These are phyloP conservation scores for Crossaster papposus DNA, from an alignment of 53 echinoderm and acorn worm species.

Conservation along the genomic window DNA sequence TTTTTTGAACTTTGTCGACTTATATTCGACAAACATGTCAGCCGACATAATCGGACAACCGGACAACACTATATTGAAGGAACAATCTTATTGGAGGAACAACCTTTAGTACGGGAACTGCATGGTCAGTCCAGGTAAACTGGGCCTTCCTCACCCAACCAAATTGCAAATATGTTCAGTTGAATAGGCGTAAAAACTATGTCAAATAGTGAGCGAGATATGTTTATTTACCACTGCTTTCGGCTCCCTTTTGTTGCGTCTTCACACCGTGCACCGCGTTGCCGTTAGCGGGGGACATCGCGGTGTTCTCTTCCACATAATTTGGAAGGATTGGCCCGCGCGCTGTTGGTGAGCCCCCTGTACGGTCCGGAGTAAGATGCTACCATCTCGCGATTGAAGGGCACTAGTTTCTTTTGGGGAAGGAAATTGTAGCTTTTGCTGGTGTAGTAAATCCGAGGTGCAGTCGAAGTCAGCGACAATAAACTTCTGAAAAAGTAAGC, in stretches of 20 bases:
- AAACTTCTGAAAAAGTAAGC: background rate
- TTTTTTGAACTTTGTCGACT: no score
- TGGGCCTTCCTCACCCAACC: no score
- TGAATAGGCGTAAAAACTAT: background rate
- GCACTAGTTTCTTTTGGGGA: conserved; percentile 4
- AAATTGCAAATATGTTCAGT: background rate
- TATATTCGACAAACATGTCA: no score
- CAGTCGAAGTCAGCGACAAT: conserved; percentile 1
- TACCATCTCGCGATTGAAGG: conserved; percentile 12
- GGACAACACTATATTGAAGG: no score
- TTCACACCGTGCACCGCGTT: background rate
- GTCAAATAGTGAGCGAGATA: background rate
- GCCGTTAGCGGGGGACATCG: background rate
- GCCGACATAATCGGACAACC: no score
- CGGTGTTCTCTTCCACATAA: background rate
- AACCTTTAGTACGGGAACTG: no score
- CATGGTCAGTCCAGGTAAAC: no score
- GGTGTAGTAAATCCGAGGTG: conserved; percentile 35
- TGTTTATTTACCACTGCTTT: background rate
- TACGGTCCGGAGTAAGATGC: conserved; percentile 63
- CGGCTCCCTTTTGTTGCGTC: background rate
- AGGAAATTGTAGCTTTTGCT: conserved; percentile 6
- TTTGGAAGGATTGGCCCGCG: background rate
- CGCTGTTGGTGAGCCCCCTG: conserved; percentile 56
- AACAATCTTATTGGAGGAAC: no score